phyloP scores from a whole-genome alignment of 2,113 vertebrate genomes.

The Hippolais icterina region DNA sequence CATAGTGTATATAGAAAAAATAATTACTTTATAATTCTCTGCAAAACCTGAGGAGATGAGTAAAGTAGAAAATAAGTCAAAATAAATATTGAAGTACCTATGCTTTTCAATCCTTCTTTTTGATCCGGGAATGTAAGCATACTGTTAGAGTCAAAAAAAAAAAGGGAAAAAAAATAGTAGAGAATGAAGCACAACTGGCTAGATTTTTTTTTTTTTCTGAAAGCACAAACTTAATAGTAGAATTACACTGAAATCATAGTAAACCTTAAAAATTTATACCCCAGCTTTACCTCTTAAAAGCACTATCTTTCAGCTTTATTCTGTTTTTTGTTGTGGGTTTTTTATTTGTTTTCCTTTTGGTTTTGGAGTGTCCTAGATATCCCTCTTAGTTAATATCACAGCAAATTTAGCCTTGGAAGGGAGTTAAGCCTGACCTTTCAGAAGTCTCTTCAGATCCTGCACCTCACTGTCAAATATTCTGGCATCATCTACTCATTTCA shows the following conservation, averaged over 20 bases:
- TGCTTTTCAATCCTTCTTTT: background rate
- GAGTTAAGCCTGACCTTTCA: slow-evolving; percentile 38
- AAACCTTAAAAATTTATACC: background rate
- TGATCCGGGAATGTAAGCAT: background rate
- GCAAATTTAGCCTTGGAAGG: slow-evolving; percentile 1
- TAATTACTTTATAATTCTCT: background rate
- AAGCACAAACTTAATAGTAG: background rate
- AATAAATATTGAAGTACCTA: background rate
- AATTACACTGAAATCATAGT: background rate
- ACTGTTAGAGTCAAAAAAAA: background rate
- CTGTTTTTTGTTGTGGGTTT: background rate
- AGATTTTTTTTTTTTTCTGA: background rate
- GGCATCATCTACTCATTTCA: slow-evolving; percentile 49
- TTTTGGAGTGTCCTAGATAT: background rate
- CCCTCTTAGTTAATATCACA: slow-evolving; percentile 33
- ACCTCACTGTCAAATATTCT: slow-evolving; percentile 51
- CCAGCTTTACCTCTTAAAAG: background rate
- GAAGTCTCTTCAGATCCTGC: slow-evolving; percentile 52
- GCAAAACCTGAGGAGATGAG: background rate
- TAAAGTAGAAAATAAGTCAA: background rate
- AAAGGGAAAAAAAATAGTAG: background rate
- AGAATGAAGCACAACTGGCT: background rate
- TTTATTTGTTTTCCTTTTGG: background rate
- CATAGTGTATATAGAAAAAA: background rate
- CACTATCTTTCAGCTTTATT: background rate